Evolutionary conservation across 2,888 invertebrate species (phyloP).

Genomic region (Pollenia amentaria): DNA sequence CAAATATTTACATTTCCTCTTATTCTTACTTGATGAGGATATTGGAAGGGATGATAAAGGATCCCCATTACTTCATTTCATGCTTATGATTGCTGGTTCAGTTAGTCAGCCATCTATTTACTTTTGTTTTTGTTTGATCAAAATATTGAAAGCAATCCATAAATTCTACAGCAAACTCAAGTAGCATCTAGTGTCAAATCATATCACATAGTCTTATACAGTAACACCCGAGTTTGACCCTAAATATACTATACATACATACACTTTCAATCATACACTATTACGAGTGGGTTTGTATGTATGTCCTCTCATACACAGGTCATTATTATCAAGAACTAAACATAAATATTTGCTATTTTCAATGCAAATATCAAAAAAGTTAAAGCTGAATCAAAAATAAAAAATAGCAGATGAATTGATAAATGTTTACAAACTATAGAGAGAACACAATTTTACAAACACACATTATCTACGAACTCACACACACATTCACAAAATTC

Average conservation of each 20-base stretch:
- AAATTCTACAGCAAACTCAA: slow-evolving; percentile 18
- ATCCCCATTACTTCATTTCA: not conserved
- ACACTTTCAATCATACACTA: not conserved
- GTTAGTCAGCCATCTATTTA: slow-evolving; percentile 8
- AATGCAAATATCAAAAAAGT: slow-evolving; percentile 26
- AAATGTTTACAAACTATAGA: slow-evolving; percentile 21
- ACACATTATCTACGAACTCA: not conserved
- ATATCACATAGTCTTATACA: not conserved
- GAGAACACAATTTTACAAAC: not conserved
- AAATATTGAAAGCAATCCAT: slow-evolving; percentile 25
- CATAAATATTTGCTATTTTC: slow-evolving; percentile 20
- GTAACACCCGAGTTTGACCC: too few relatives aligned
- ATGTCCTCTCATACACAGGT: not conserved
- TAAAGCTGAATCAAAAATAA: slow-evolving; percentile 13
- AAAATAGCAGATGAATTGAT: slow-evolving; percentile 20
- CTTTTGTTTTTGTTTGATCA: slow-evolving; percentile 12
- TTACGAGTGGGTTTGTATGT: not conserved
- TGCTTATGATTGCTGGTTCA: slow-evolving; percentile 25
- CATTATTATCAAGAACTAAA: slow-evolving; percentile 15
- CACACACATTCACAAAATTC: not conserved
- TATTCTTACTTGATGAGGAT: not conserved
- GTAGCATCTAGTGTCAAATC: not conserved
- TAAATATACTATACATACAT: not conserved
- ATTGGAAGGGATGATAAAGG: not conserved
- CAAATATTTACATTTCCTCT: slow-evolving; percentile 24